Conservation (phyloP, 2,888 invertebrate species). For the Drosophila paramelanica region DNA sequence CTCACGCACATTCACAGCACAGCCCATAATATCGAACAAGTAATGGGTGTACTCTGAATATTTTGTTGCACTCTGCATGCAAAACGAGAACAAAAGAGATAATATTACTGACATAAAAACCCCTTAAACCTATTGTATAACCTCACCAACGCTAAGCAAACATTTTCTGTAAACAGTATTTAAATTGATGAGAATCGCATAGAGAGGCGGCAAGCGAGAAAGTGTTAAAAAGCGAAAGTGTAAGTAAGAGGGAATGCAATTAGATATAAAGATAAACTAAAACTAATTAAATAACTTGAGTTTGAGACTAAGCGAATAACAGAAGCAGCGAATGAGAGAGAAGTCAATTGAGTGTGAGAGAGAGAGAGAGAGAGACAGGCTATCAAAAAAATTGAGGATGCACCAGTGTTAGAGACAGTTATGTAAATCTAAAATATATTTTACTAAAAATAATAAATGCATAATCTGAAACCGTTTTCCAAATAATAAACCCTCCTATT, state of each 20-base stretch:
- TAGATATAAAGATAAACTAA: too few species aligned
- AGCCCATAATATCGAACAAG: not conserved
- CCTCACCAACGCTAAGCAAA: not conserved
- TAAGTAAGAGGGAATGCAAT: too few species aligned
- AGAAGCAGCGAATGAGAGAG: too few species aligned
- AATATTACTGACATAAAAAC: not conserved
- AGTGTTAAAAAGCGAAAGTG: too few species aligned
- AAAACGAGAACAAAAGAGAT: not conserved
- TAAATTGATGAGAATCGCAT: not conserved
- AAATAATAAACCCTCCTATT: slow-evolving; percentile 1
- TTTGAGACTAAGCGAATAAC: too few species aligned
- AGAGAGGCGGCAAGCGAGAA: not conserved
- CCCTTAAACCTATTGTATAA: slow-evolving; percentile 1
- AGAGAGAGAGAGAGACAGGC: too few species aligned
- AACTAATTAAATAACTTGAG: too few species aligned
- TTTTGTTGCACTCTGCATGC: slow-evolving; percentile 25
- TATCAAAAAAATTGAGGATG: too few species aligned
- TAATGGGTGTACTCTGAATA: slow-evolving; percentile 23
- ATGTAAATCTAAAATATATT: too few species aligned
- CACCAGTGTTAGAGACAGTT: too few species aligned
- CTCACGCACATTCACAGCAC: not conserved
- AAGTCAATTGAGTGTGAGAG: not conserved
- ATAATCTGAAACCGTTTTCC: not conserved
- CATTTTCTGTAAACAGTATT: not conserved
- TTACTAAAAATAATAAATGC: too few species aligned